These are phyloP conservation scores for Sesamia nonagrioides DNA, from an alignment of 1,140 invertebrate genomes.

Conservation along the genomic window DNA sequence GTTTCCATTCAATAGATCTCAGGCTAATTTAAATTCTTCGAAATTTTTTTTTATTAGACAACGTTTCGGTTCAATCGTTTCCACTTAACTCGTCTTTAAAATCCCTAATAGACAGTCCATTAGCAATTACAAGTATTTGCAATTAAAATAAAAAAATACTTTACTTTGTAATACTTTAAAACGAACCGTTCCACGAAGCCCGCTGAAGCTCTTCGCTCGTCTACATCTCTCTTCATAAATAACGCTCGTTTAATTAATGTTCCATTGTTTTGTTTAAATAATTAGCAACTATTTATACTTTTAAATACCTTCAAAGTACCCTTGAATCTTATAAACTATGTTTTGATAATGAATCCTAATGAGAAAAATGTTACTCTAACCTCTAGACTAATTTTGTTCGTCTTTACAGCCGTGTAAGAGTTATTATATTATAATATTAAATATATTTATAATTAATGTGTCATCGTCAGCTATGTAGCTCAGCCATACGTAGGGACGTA, in stretches of 20 bases:
- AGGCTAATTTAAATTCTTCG: neutral
- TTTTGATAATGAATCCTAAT: neutral
- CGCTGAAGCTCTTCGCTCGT: neutral
- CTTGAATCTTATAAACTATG: neutral
- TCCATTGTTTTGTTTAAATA: slow-evolving; percentile 1
- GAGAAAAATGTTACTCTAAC: neutral
- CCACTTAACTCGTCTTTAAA: slow-evolving; percentile 15
- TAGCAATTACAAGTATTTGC: slow-evolving; percentile 28
- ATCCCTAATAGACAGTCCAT: slow-evolving; percentile 23
- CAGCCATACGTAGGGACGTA: neutral
- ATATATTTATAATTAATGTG: neutral
- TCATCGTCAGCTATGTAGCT: slow-evolving; percentile 2
- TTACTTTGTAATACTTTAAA: slow-evolving; percentile 1
- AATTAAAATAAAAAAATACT: slow-evolving; percentile 9
- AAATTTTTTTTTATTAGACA: neutral
- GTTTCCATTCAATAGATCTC: neutral
- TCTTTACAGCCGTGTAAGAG: neutral
- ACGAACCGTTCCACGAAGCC: neutral
- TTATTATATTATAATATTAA: too few species aligned
- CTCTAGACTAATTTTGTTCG: neutral
- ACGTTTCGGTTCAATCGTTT: neutral
- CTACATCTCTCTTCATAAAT: slow-evolving; percentile 1
- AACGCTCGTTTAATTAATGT: slow-evolving; percentile 1
- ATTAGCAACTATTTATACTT: neutral
- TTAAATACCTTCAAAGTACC: neutral